Evolutionary conservation across 2,888 invertebrate species (phyloP), one percentile per base, ranked within the genome.

Genomic region (Acanthosoma haemorrhoidale): DNA sequence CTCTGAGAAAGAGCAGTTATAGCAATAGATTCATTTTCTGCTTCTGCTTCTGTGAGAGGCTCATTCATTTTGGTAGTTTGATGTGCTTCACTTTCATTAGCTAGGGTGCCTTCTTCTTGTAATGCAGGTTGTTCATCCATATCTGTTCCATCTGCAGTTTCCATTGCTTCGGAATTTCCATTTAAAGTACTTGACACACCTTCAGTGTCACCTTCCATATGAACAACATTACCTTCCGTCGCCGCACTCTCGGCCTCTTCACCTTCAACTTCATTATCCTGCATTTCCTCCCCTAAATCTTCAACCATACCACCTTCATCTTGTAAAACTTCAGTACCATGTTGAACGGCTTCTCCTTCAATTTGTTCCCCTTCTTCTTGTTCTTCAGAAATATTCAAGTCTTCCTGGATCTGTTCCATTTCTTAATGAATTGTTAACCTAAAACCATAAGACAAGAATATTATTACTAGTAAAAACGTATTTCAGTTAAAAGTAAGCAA

Each of bases 1-100:
- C 74, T 72, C 2, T 74, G 71, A 59, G 68, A 39, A 15, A 72
- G 73, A 3, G 72, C 64, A 39, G 75, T 75, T 69, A 70, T 72
- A 18, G 68, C 41, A 8, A 43, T 18, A 8, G 31, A 25, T 34
- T 38, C 72, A 0, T 25, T 25, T 25, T 51, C 51, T 25, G 2
- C 6, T 67, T 60, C 25, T 73, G 75, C 11, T 69, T 73, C 15
- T 71, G 66, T 11, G 11, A 31, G 31, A 16, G 59, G 59, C n/a
- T 59, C 59, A 32, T 70, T 41, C 31, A 66, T 68, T 18, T 43
- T 57, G 16, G 69, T 74, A 6, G 66, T 31, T 59, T 72, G 67
- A 31, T 75, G 74, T 8, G 71, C 57, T 0, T 72, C 61, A 29
- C 72, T 72, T 11, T 72, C 60, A 18, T 18, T 34, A 21, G 71